phyloP scores from a whole-genome alignment of 2,888 invertebrate species.

The Meliscaeva auricollis region DNA sequence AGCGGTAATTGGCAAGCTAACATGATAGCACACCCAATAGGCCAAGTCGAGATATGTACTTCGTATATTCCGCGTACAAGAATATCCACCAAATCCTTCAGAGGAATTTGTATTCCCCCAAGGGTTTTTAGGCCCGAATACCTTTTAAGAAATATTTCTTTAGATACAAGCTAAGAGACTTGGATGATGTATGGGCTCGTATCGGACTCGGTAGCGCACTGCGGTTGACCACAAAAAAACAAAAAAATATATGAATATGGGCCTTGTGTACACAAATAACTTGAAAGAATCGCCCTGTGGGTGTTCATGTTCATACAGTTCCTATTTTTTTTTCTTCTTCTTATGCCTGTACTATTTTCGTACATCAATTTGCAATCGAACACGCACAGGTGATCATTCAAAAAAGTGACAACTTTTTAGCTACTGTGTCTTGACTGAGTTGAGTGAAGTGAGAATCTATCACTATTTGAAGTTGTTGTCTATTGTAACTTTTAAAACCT shows the following conservation, averaged over 20 bases:
- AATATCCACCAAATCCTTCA: constrained; percentile 30
- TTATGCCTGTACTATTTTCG: constrained; percentile 4
- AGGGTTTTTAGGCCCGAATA: constrained; percentile 32
- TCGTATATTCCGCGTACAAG: neutral
- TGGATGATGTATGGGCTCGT: constrained; percentile 64
- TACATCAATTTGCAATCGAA: constrained; percentile 62
- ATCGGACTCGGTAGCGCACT: constrained; percentile 49
- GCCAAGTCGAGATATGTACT: neutral
- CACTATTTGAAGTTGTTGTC: neutral
- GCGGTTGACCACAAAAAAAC: constrained; percentile 65
- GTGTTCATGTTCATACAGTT: constrained; percentile 47
- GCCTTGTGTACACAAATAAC: constrained; percentile 65
- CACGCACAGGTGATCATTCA: constrained; percentile 81
- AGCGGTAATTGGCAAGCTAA: constrained; percentile 65
- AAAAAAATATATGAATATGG: constrained; percentile 14
- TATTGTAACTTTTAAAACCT: constrained; percentile 29
- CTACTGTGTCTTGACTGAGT: constrained; percentile 79
- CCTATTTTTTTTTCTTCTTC: constrained; percentile 21
- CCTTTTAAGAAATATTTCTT: constrained; percentile 28
- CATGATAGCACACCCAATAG: constrained; percentile 42
- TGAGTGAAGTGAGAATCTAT: neutral
- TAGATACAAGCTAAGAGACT: constrained; percentile 40
- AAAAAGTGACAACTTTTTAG: constrained; percentile 81
- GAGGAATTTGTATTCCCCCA: constrained; percentile 48
- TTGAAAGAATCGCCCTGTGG: constrained; percentile 68